A percentile compares a stretch with the other conserved stretches of the same genome.
Conservation (phyloP, 2,888 invertebrate genomes). For the Theretra japonica region DNA sequence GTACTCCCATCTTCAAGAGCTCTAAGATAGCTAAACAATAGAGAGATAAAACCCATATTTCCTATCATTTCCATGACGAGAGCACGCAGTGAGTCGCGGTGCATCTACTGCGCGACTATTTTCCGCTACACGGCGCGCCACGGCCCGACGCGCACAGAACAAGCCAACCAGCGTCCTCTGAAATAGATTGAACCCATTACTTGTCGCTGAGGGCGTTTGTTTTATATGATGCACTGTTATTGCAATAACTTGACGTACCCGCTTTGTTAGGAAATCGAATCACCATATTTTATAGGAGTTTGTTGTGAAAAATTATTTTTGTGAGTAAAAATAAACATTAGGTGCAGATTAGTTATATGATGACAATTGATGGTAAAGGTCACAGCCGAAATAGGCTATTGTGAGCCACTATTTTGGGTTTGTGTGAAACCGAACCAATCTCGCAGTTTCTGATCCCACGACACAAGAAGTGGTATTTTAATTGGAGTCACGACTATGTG, state of each 20-base stretch:
- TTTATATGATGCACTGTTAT: background rate
- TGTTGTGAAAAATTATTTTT: background rate
- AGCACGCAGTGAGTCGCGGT: slow-evolving; percentile 21
- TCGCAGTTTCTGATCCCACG: too few relatives aligned
- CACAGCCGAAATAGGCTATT: too few relatives aligned
- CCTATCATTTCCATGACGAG: background rate
- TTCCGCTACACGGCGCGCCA: slow-evolving; percentile 44
- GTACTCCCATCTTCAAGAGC: background rate
- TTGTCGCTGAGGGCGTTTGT: background rate
- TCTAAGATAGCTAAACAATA: background rate
- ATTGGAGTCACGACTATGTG: too few relatives aligned
- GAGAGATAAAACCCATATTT: background rate
- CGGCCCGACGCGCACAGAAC: slow-evolving; percentile 37
- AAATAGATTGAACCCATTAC: slow-evolving; percentile 27
- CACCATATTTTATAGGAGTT: background rate
- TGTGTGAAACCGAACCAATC: too few relatives aligned
- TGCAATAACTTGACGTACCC: background rate
- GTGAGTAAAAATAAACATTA: too few relatives aligned
- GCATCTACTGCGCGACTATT: slow-evolving; percentile 40
- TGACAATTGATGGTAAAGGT: too few relatives aligned
- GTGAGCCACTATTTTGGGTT: too few relatives aligned
- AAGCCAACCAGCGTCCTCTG: slow-evolving; percentile 8
- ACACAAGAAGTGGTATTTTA: too few relatives aligned
- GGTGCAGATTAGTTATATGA: too few relatives aligned
- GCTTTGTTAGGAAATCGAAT: background rate